Evolutionary conservation across 2,113 vertebrate genomes (phyloP), one percentile per base, ranked within the genome.

Genomic region (Rhinopomastus cyanomelas): DNA sequence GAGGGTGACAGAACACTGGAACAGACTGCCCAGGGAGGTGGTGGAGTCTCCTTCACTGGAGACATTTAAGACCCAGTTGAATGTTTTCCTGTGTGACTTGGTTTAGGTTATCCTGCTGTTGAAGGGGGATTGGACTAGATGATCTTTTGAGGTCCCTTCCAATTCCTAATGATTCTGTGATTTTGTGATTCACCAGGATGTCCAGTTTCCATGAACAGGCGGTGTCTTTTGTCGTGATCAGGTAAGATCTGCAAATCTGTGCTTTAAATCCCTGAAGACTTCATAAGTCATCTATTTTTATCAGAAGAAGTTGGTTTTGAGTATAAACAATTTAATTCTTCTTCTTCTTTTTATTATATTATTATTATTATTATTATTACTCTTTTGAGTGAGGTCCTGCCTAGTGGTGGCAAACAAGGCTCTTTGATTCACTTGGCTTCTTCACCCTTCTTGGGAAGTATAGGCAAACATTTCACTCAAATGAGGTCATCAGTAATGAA

Each of bases 401-500:
- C 11, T 21, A 51, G 32, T 30, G 22, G 16, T 0, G 5, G 61
- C 75, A 81, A 76, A 52, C 52, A 61, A 32, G 5, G 1, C 32
- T 71, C 57, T 66, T 78, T 36, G 36, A 57, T 57, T 72, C 72
- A 39, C 53, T 59, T 25, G 44, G 66, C 57, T 90, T 30, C 88
- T 87, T 42, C 65, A 9, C 53, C 39, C 22, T 49, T 92, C 75
- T 74, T 84, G 78, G 65, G n/a, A n/a, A n/a, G 68, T 73, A 68
- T 55, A 60, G 74, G 80, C 89, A 92, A 81, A 30, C 62, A n/a
- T n/a, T 87, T 83, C 39, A 37, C 73, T 67, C 27, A 73, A 81
- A 95, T 74, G 85, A 87, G 89, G 62, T 48, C 81, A 92, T 93
- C 79, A 88, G 37, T 94, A 95, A 89, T 95, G 85, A 89, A 94